These are phyloP conservation scores for Coelinius sp. DNA, from an alignment of 2,888 invertebrate genomes.

Conservation along the genomic window DNA sequence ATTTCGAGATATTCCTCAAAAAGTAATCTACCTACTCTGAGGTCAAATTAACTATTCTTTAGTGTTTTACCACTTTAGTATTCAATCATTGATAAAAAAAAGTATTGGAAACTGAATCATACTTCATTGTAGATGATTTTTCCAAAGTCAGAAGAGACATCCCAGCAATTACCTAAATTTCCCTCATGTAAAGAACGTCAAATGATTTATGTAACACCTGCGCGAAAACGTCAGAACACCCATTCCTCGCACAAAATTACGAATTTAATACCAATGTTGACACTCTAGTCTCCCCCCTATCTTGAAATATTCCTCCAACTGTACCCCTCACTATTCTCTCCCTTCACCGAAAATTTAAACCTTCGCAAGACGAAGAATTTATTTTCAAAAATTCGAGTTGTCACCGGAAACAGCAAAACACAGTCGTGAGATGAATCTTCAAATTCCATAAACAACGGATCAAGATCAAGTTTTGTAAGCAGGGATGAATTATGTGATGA, in stretches of 20 bases:
- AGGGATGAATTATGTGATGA: conserved; percentile 14
- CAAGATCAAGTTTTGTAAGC: conserved; percentile 4
- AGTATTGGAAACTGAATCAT: no score
- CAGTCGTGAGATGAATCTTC: not conserved
- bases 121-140: no score
- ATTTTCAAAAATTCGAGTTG: conserved; percentile 45
- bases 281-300: conserved; percentile 16
- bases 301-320: conserved; percentile 48
- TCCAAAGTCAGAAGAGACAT: not conserved
- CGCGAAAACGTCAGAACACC: not conserved
- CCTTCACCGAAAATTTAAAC: conserved; percentile 24
- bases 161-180: not conserved
- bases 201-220: not conserved
- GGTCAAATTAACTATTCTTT: no score
- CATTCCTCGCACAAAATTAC: not conserved
- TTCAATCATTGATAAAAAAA: no score
- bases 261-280: conserved; percentile 38
- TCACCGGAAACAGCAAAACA: no score
- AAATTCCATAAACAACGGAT: conserved; percentile 13
- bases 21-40: no score
- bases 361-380: conserved; percentile 50
- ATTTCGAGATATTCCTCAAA: no score
- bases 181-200: not conserved
- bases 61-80: no score
- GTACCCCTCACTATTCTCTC: no score